phyloP scores from a whole-genome alignment of 2,888 invertebrate genomes.

The Stenodera caucasica region DNA sequence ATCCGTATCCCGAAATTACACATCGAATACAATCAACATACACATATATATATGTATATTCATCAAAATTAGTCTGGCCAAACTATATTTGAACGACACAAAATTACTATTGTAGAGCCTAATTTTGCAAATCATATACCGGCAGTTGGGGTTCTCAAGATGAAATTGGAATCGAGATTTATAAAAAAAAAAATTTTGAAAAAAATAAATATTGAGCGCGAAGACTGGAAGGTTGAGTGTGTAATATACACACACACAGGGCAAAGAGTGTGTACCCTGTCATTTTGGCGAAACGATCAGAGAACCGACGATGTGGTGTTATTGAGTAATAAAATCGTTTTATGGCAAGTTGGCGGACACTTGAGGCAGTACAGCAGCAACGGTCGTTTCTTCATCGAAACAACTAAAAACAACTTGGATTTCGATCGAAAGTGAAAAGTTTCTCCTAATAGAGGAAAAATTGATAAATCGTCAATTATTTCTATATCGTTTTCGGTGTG shows the following conservation, averaged over 20 bases:
- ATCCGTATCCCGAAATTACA: neutral
- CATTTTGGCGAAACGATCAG: conserved; percentile 25
- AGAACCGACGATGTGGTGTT: conserved; percentile 29
- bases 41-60: too few relatives aligned
- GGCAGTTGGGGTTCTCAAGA: neutral
- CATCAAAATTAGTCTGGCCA: too few relatives aligned
- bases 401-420: too few relatives aligned
- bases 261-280: too few relatives aligned
- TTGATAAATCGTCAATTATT: too few relatives aligned
- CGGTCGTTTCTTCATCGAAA: too few relatives aligned
- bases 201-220: too few relatives aligned
- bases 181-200: neutral
- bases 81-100: neutral
- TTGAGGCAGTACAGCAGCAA: neutral
- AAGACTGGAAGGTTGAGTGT: too few relatives aligned
- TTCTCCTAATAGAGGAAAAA: too few relatives aligned
- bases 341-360: conserved; percentile 27
- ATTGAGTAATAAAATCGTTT: conserved; percentile 40
- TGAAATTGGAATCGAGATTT: neutral
- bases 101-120: neutral
- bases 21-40: neutral
- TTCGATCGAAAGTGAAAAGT: too few relatives aligned
- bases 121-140: conserved; percentile 6
- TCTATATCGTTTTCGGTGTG: neutral
- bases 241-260: too few relatives aligned